Conservation (phyloP, 2,888 invertebrate species). For the Drosophila meridionalis region DNA sequence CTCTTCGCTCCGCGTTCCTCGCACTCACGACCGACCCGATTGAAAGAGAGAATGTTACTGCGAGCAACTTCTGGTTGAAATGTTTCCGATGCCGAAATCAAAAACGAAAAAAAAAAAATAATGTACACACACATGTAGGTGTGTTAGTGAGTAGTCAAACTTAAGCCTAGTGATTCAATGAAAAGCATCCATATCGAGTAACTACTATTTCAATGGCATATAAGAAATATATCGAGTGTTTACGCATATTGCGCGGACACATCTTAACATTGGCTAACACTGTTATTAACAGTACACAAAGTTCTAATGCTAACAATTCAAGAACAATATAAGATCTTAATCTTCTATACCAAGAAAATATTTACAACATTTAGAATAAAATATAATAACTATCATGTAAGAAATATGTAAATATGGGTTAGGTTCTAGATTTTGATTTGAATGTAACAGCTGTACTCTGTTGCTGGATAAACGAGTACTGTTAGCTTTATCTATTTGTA, state of each 20-base stretch:
- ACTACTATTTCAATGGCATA: slow-evolving; percentile 22
- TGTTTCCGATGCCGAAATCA: slow-evolving; percentile 38
- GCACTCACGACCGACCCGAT: slow-evolving; percentile 38
- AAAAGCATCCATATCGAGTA: slow-evolving; percentile 20
- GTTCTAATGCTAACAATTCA: neutral
- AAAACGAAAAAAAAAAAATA: slow-evolving; percentile 6
- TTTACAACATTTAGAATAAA: no score
- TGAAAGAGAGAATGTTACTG: slow-evolving; percentile 55
- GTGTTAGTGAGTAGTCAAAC: slow-evolving; percentile 24
- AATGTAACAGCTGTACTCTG: slow-evolving; percentile 3
- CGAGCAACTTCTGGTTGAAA: slow-evolving; percentile 32
- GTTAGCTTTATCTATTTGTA: neutral
- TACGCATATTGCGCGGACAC: neutral
- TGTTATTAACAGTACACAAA: slow-evolving; percentile 11
- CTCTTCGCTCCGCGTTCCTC: slow-evolving; percentile 31
- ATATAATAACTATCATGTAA: neutral
- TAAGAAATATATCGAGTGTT: slow-evolving; percentile 10
- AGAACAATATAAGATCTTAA: neutral
- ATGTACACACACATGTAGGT: neutral
- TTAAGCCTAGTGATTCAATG: slow-evolving; percentile 25
- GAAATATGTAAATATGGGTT: neutral
- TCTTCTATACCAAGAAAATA: no score
- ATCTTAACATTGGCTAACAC: slow-evolving; percentile 6
- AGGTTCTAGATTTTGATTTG: neutral
- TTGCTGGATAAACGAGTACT: neutral